A percentile compares a stretch with the other conserved stretches of the same genome.
Evolutionary conservation across 2,113 vertebrate species (phyloP).

Genomic region (Mesembrinibis cayennensis): DNA sequence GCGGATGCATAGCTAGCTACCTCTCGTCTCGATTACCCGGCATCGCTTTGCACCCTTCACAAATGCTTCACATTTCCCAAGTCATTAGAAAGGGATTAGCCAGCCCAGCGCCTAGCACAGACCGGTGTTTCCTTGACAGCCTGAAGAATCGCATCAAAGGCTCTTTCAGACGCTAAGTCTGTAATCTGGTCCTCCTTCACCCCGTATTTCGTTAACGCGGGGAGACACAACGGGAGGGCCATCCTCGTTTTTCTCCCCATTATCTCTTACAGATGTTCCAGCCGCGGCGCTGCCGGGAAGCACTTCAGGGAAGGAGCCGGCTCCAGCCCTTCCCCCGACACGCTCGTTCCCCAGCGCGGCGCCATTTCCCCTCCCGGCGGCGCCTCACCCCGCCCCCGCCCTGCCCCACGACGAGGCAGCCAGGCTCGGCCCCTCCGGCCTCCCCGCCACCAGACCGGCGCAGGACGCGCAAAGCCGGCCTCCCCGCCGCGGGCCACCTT

Average conservation of each 20-base stretch:
- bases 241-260: accelerated
- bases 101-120: not conserved
- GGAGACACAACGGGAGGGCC: not conserved
- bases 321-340: not conserved
- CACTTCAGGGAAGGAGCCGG: no score
- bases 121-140: not conserved
- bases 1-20: accelerated
- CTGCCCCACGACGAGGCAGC: no score
- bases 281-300: not conserved
- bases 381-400: no score
- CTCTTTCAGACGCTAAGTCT: accelerated
- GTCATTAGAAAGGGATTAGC: not conserved
- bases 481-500: not conserved
- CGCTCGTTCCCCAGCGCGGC: not conserved
- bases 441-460: no score
- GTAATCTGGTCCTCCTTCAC: not conserved
- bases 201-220: not conserved
- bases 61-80: not conserved
- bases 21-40: accelerated
- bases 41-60: not conserved
- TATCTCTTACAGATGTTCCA: not conserved
- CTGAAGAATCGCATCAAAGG: not conserved
- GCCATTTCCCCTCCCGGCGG: not conserved
- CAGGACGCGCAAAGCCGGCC: no score
- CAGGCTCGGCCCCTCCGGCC: no score